Evolutionary conservation across 2,888 invertebrate species (phyloP), one percentile per base, ranked within the genome.

Genomic region (Venustoraphidia nigricollis): DNA sequence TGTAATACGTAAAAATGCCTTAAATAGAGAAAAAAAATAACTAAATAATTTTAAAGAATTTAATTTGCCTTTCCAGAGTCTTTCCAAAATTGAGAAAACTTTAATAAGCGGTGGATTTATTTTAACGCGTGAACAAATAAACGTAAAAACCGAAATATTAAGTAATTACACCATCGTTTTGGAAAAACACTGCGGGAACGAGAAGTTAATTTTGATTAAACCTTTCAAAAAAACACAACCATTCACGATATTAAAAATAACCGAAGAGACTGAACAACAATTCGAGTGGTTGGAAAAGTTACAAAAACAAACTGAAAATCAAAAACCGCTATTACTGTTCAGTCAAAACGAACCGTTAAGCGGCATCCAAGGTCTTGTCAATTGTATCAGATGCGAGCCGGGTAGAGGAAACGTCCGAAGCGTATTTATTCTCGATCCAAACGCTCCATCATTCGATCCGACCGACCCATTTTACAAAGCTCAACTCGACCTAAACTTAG

Each of bases 351-450:
- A 83, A 48, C 70, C 72, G 3, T 67, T 79, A 8, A 87, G 76
- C 60, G 97, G 97, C n/a, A 70, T 94, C 1, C 62, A 92, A 17
- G 95, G 94, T 9, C 66, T 94, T 47, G 78, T 88, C 0, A 92
- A 92, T 57, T 94, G 93, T 63, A 64, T 95, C 36, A 73, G 83
- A 50, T 81, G 75, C 56, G 93, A 93, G 60, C 43, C 52, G 4
- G 41, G 46, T 9, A 48, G 47, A 6, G 74, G 43, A 27, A 10
- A 53, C 55, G 66, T 79, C 9, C 71, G 71, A 45, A 78, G 79
- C 47, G 63, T 83, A 9, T 66, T 79, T 10, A 74, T 84, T 45
- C 62, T 75, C 50, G 77, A 78, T 6, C 53, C 5, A 27, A 27
- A 27, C 27, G 83, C 82, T 0, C 83, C 83, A 1, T 60, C 66